Percentiles rank a stretch among this genome's conserved stretches.
Conservation (phyloP, 2,888 invertebrate genomes). For the Ypsolopha scabrella region DNA sequence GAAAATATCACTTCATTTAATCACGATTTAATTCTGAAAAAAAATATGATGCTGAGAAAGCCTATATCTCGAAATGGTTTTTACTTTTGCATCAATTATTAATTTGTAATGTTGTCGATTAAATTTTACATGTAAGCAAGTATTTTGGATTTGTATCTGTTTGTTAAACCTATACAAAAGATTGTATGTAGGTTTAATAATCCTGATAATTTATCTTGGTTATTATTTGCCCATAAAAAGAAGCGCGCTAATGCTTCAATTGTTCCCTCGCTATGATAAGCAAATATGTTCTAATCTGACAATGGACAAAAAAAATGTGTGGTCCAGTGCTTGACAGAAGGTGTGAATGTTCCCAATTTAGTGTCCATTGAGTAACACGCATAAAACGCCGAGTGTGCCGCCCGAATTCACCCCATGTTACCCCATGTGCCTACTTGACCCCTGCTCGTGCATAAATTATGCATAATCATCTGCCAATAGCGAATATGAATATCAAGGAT, state of each 20-base stretch:
- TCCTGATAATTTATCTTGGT: not conserved
- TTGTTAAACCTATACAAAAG: no score
- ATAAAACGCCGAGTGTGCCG: constrained; percentile 14
- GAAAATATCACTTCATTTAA: no score
- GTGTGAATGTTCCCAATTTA: constrained; percentile 51
- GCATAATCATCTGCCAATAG: constrained; percentile 50
- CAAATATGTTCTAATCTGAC: constrained; percentile 22
- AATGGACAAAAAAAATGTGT: constrained; percentile 18
- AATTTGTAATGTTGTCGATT: no score
- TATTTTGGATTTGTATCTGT: not conserved
- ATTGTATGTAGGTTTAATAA: not conserved
- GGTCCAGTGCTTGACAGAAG: constrained; percentile 46
- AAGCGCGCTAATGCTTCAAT: constrained; percentile 30
- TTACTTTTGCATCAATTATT: no score
- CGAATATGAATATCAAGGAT: not conserved
- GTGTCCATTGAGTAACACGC: constrained; percentile 28
- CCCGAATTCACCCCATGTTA: constrained; percentile 12
- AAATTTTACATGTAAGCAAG: not conserved
- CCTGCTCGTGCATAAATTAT: constrained; percentile 55
- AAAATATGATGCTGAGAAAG: no score
- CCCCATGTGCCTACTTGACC: constrained; percentile 49
- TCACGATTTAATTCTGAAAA: no score
- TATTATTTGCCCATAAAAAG: constrained; percentile 12
- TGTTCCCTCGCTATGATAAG: constrained; percentile 29
- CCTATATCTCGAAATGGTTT: no score